These are phyloP conservation scores for Graptemys geographica DNA, from an alignment of 2,797 vertebrate genomes.

Conservation along the genomic window DNA sequence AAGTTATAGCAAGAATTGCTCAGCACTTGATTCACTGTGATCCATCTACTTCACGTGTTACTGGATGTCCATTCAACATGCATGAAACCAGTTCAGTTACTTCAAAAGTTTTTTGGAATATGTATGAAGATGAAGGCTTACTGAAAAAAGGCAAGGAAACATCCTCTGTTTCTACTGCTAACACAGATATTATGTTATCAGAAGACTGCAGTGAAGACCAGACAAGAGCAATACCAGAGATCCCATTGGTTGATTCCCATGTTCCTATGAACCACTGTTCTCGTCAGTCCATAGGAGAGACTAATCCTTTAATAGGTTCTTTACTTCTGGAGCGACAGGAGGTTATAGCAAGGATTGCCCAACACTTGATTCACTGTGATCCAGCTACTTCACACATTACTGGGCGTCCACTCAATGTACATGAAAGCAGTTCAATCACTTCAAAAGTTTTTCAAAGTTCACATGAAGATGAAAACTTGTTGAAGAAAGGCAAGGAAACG, in stretches of 20 bases:
- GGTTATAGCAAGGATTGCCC: conserved; percentile 96
- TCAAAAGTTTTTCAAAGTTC: conserved; percentile 89
- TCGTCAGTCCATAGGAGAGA: conserved; percentile 81
- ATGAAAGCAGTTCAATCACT: conserved; percentile 72
- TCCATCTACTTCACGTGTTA: conserved; percentile 88
- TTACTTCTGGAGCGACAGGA: conserved; percentile 96
- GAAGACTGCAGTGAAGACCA: conserved; percentile 82
- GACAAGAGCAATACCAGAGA: conserved; percentile 83
- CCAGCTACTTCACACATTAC: conserved; percentile 87
- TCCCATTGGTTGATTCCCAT: conserved; percentile 73
- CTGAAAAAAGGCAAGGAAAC: conserved; percentile 90
- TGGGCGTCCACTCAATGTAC: conserved; percentile 82
- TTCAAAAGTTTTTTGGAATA: conserved; percentile 86
- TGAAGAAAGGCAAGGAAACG: conserved; percentile 88
- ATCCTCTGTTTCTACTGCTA: conserved; percentile 51
- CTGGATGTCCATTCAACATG: conserved; percentile 84
- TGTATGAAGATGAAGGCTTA: conserved; percentile 82
- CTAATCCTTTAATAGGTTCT: conserved; percentile 93
- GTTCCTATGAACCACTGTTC: conserved; percentile 77
- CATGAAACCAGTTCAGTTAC: conserved; percentile 76
- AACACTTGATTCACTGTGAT: conserved; percentile 95
- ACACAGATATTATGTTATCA: conserved; percentile 43
- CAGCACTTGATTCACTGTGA: conserved; percentile 97
- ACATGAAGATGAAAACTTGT: conserved; percentile 83
- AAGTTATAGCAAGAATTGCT: conserved; percentile 97